Evolutionary conservation across 2,888 invertebrate genomes (phyloP).

Genomic region (Arge pagana): DNA sequence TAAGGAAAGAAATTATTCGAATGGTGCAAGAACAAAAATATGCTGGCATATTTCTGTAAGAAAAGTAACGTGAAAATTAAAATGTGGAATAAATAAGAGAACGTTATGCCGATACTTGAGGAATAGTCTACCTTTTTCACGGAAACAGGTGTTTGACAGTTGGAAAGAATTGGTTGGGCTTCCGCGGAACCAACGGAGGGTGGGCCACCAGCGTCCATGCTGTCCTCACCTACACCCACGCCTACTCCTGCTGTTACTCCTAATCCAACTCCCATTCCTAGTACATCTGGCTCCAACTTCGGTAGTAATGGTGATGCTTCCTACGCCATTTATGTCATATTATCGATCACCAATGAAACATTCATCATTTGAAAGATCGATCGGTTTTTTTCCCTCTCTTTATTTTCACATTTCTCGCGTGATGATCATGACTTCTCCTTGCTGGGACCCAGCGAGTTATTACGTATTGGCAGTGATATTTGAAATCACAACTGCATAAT

Average conservation of each 20-base stretch:
- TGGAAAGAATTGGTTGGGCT: slow-evolving; percentile 56
- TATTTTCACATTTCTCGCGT: too few relatives aligned
- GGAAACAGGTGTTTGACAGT: slow-evolving; percentile 54
- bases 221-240: slow-evolving; percentile 54
- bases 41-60: slow-evolving; percentile 56
- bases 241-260: slow-evolving; percentile 49
- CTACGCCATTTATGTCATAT: slow-evolving; percentile 40
- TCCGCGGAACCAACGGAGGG: slow-evolving; percentile 74
- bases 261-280: slow-evolving; percentile 56
- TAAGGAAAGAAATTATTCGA: slow-evolving; percentile 26
- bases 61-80: slow-evolving; percentile 30
- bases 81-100: slow-evolving; percentile 34
- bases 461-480: too few relatives aligned
- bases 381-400: not conserved
- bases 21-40: slow-evolving; percentile 36
- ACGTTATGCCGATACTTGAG: slow-evolving; percentile 34
- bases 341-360: slow-evolving; percentile 5
- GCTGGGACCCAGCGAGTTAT: too few relatives aligned
- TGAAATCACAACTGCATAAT: too few relatives aligned
- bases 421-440: too few relatives aligned
- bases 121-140: slow-evolving; percentile 54
- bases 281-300: slow-evolving; percentile 56
- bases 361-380: slow-evolving; percentile 23
- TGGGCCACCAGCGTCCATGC: slow-evolving; percentile 67
- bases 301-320: slow-evolving; percentile 55